Evolutionary conservation across 2,888 invertebrate species (phyloP).

Genomic region (Drosophila dives): DNA sequence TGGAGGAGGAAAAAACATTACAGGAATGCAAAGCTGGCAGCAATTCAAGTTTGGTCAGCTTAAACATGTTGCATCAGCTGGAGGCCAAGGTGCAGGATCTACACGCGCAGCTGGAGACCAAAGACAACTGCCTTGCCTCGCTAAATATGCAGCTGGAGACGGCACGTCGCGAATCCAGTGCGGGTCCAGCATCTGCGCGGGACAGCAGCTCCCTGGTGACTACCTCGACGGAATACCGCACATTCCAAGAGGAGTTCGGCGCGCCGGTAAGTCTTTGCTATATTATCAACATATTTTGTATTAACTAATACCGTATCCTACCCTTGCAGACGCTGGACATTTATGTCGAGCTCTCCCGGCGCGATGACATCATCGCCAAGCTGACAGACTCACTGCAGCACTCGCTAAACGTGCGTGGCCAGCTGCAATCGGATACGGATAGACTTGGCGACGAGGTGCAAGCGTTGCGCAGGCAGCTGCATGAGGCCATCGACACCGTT

Average conservation of each 20-base stretch:
- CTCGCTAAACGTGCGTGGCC: conserved; percentile 87
- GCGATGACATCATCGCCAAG: conserved; percentile 90
- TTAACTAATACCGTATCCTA: neutral
- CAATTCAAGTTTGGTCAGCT: conserved; percentile 70
- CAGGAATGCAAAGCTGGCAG: conserved; percentile 46
- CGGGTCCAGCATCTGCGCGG: conserved; percentile 79
- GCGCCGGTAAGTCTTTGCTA: conserved; percentile 86
- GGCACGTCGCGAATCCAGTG: conserved; percentile 71
- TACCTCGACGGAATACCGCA: conserved; percentile 89
- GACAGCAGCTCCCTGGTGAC: conserved; percentile 84
- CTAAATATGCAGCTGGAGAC: conserved; percentile 81
- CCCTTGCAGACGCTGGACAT: conserved; percentile 89
- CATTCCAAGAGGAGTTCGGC: conserved; percentile 89
- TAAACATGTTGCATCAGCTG: conserved; percentile 81
- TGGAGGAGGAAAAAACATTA: conserved; percentile 69
- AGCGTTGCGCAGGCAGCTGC: conserved; percentile 85
- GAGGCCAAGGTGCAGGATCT: conserved; percentile 83
- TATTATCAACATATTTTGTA: neutral
- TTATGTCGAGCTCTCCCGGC: conserved; percentile 88
- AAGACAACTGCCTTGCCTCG: conserved; percentile 82
- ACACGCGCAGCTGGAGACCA: conserved; percentile 79
- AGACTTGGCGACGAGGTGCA: conserved; percentile 88
- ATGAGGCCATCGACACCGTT: conserved; percentile 85
- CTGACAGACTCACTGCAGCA: conserved; percentile 90
- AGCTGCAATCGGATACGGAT: conserved; percentile 87